These are phyloP conservation scores for Trachymyrmex septentrionalis DNA, from an alignment of 1,140 invertebrate species.

Conservation along the genomic window DNA sequence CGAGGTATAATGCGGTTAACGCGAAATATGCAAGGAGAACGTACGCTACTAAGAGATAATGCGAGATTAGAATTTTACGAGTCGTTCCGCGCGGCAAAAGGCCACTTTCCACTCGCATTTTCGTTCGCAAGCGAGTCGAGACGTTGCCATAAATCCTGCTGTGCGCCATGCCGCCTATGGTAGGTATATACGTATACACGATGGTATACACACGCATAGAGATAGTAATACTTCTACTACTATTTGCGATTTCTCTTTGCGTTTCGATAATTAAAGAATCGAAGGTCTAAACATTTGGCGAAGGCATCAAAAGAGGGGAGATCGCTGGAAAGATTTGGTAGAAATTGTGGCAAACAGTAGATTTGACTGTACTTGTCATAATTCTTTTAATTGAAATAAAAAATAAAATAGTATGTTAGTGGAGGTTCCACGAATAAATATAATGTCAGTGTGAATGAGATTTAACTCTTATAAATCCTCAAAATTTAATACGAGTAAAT, in stretches of 20 bases:
- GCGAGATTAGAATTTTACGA: slow-evolving; percentile 75
- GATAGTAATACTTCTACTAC: slow-evolving; percentile 3
- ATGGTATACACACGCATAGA: neutral
- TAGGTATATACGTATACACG: neutral
- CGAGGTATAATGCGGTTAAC: slow-evolving; percentile 64
- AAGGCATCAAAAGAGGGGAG: neutral
- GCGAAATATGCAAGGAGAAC: slow-evolving; percentile 76
- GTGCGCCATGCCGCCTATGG: neutral
- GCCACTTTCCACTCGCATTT: slow-evolving; percentile 74
- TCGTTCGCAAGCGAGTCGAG: slow-evolving; percentile 55
- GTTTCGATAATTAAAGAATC: neutral
- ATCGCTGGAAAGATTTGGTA: neutral
- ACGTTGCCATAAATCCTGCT: slow-evolving; percentile 67
- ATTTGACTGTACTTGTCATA: neutral
- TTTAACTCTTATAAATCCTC: too few species aligned
- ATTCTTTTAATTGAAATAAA: neutral
- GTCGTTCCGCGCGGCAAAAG: slow-evolving; percentile 69
- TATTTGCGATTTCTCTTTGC: slow-evolving; percentile 16
- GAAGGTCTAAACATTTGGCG: neutral
- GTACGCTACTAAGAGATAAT: slow-evolving; percentile 69
- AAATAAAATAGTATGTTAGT: too few species aligned
- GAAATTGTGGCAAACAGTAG: neutral
- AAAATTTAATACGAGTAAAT: too few species aligned
- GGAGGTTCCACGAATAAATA: too few species aligned
- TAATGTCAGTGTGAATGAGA: too few species aligned